Evolutionary conservation across 2,888 invertebrate species (phyloP).

Genomic region (Sepioteuthis lessoniana): DNA sequence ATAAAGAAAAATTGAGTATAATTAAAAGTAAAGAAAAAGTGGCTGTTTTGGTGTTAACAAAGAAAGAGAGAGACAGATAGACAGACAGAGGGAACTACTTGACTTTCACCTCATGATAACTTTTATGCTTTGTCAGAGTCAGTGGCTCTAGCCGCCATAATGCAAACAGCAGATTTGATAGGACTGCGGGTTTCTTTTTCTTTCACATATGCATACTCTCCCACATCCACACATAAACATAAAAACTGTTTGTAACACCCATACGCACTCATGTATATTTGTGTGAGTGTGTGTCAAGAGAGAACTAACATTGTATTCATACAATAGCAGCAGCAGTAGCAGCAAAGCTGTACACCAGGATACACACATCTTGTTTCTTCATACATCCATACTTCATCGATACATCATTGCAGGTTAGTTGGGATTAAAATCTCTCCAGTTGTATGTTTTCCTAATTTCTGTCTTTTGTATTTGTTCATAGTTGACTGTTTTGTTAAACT

Average conservation of each 20-base stretch:
- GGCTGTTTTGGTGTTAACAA: no score
- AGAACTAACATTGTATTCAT: not conserved
- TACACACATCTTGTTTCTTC: not conserved
- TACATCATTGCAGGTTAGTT: not conserved
- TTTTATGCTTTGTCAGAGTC: not conserved
- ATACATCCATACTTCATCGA: not conserved
- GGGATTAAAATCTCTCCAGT: not conserved
- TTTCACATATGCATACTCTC: not conserved
- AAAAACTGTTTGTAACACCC: not conserved
- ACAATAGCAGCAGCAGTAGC: not conserved
- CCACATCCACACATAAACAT: not conserved
- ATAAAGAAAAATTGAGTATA: no score
- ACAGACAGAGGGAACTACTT: not conserved
- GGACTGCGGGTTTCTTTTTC: not conserved
- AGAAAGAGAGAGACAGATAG: no score
- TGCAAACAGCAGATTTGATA: not conserved
- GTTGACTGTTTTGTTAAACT: not conserved
- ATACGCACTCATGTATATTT: not conserved
- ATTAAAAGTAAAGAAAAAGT: no score
- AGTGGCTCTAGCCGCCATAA: not conserved
- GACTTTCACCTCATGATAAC: not conserved
- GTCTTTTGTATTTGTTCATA: not conserved
- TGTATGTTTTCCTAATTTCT: not conserved
- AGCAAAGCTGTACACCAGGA: constrained; percentile 33
- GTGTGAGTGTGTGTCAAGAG: no score